These are phyloP conservation scores for Manis crassicaudata DNA, from an alignment of 2,797 vertebrate genomes.

Conservation along the genomic window DNA sequence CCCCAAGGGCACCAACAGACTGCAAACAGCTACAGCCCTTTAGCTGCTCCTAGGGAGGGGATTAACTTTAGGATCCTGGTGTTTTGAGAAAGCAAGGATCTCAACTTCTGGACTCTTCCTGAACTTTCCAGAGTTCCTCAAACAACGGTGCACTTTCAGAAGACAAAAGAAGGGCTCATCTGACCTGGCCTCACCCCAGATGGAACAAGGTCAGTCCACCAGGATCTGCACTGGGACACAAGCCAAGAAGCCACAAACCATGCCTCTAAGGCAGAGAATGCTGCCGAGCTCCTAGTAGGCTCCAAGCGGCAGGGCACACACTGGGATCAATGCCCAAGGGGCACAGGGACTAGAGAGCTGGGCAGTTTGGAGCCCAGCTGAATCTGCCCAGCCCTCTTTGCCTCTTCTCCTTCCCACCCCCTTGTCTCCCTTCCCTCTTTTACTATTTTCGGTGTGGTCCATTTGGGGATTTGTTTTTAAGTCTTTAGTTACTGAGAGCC, in stretches of 20 bases:
- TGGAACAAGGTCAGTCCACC: background rate
- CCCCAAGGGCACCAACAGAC: background rate
- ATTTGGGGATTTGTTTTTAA: background rate
- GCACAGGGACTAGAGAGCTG: background rate
- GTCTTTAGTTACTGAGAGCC: background rate
- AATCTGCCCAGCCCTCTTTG: background rate
- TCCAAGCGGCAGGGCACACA: background rate
- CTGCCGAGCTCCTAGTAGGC: background rate
- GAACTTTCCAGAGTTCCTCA: background rate
- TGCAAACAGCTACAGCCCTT: background rate
- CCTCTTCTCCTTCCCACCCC: background rate
- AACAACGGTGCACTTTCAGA: conserved; percentile 51
- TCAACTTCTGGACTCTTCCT: background rate
- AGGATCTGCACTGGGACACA: background rate
- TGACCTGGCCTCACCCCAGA: background rate
- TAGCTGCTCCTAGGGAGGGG: background rate
- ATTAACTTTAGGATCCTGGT: background rate
- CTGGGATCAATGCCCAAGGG: background rate
- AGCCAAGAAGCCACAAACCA: background rate
- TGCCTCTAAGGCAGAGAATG: background rate
- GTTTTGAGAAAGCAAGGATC: background rate
- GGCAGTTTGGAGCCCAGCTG: background rate
- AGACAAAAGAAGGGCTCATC: background rate
- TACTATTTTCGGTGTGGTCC: background rate
- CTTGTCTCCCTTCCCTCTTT: background rate